Base-by-base conservation (phyloP, 2,888 invertebrate species). In the Drosophila pseudotalamancana region DNA sequence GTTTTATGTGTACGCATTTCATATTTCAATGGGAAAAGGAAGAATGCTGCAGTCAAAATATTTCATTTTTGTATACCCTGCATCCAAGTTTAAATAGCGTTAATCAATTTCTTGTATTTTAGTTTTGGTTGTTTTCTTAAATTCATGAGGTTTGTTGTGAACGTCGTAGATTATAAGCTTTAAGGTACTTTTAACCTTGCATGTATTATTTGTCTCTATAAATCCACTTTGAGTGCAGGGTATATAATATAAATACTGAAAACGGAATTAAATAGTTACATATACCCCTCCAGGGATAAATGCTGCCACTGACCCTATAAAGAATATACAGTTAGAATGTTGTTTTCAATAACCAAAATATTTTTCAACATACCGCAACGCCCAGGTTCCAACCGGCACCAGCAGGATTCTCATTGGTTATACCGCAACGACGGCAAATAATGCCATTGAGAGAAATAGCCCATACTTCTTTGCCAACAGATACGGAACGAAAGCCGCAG, bases 341-440 rank as follows among this genome's bases (percentile, higher is more conserved):
- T 37, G 23, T 23, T 6, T 9, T 16, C 37, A 18, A 3, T 14
- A 11, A 5, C n/a, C 23, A 1, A 6, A 8, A 21, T 3, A 18
- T 8, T 18, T 23, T 1, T 9, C 3, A 5, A 43, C 56, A 42
- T 63, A 91, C 91, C 25, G 90, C 87, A 45, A 95, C 94, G 27
- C 95, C 94, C 37, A 93, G 92, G 84, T 94, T 94, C 97, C 97
- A 98, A 23, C 95, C 95, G 25, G 94, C 93, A 45, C 97, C 97
- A 54, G 94, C 93, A 2, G 95, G 95, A 92, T 95, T 95, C 31
- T 94, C 94, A 39, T 92, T 90, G 9, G 95, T 95, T 31, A 97
- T 94, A 14, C 97, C 97, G 68, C 95, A 93, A 53, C 97, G 93
- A 61, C 95, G 93, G 67, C 94, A 94, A 43, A 96, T 91, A 18